phyloP scores from a whole-genome alignment of 2,888 invertebrate species.

The Spodoptera exigua region DNA sequence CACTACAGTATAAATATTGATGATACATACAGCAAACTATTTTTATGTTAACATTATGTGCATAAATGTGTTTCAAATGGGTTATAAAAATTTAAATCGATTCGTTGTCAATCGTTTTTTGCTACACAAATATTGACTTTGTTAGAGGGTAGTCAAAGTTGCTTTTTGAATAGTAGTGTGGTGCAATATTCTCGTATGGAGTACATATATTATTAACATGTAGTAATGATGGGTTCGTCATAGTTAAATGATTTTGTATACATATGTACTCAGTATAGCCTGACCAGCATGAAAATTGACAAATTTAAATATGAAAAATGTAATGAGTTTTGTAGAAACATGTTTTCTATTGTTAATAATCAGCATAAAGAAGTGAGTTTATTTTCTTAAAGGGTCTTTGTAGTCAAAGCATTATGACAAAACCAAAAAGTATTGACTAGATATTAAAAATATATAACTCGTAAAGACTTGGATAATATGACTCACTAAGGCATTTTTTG shows the following conservation, averaged over 20 bases:
- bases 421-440: too few relatives aligned
- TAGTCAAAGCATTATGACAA: too few relatives aligned
- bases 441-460: too few relatives aligned
- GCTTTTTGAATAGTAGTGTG: too few relatives aligned
- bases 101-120: constrained; percentile 24
- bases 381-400: too few relatives aligned
- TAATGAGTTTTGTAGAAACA: background rate
- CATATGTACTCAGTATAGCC: constrained; percentile 18
- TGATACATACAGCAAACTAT: constrained; percentile 17
- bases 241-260: constrained; percentile 10
- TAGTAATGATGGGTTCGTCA: constrained; percentile 22
- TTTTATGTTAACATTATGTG: constrained; percentile 46
- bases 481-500: too few relatives aligned
- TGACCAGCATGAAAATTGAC: constrained; percentile 15
- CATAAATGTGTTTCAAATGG: constrained; percentile 41
- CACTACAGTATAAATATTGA: constrained; percentile 54
- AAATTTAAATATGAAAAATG: background rate
- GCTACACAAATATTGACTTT: constrained; percentile 6
- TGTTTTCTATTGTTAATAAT: too few relatives aligned
- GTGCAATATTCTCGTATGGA: background rate
- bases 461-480: too few relatives aligned
- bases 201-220: constrained; percentile 25
- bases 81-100: constrained; percentile 33
- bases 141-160: too few relatives aligned
- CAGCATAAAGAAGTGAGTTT: too few relatives aligned